Percentiles rank a stretch among this genome's conserved stretches.
Conservation (phyloP, 2,888 invertebrate species). For the Acanthosoma haemorrhoidale region DNA sequence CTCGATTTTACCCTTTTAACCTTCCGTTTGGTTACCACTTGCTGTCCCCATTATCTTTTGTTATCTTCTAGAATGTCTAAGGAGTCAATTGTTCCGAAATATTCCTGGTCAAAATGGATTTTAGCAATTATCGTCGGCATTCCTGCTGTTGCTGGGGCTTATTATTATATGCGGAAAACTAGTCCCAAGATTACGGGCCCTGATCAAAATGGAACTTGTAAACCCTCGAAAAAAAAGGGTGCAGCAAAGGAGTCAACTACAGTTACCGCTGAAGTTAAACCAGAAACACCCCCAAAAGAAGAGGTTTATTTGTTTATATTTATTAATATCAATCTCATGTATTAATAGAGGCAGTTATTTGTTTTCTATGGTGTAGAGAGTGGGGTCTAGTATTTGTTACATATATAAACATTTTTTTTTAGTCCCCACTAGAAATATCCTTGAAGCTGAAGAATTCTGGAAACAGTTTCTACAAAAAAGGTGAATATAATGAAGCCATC, state of each 20-base stretch:
- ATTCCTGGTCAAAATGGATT: constrained; percentile 31
- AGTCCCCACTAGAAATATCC: constrained; percentile 66
- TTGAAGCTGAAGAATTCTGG: constrained; percentile 80
- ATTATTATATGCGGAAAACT: constrained; percentile 31
- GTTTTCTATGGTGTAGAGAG: background rate
- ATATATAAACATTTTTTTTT: constrained; percentile 34
- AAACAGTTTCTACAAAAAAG: constrained; percentile 76
- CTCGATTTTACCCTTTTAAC: background rate
- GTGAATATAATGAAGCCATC: constrained; percentile 88
- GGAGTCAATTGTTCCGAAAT: constrained; percentile 11
- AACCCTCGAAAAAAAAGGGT: background rate
- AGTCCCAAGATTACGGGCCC: background rate
- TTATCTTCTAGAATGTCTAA: constrained; percentile 21
- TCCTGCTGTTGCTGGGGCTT: constrained; percentile 33
- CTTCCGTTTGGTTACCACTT: background rate
- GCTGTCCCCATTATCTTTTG: background rate
- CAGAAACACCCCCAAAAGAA: background rate
- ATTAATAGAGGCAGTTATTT: background rate
- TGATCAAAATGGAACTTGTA: constrained; percentile 25
- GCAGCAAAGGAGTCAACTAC: background rate
- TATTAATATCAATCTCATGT: too few species aligned
- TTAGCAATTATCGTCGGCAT: constrained; percentile 33
- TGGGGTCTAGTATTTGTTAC: too few species aligned
- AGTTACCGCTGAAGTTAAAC: constrained; percentile 6
- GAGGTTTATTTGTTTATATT: background rate